Evolutionary conservation across 2,797 vertebrate genomes (phyloP), one percentile per base, ranked within the genome.

Genomic region (Enteromius thamalakanensis): DNA sequence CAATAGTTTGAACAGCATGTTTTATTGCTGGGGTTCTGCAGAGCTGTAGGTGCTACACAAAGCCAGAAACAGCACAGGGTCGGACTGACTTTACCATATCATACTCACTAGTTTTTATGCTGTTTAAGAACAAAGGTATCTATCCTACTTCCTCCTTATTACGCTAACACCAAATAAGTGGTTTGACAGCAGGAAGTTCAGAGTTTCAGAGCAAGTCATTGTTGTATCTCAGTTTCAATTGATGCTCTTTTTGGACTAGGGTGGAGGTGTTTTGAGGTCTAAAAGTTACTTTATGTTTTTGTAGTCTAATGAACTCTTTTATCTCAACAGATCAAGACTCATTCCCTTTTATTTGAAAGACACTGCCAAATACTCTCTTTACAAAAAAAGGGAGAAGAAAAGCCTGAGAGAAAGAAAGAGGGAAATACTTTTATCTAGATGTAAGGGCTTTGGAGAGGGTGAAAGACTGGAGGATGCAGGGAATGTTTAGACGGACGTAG

Each of bases 401-500:
- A 67, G 17, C 40, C 34, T 69, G 12, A 71, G 60, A 79, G 75
- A 83, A 53, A 82, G 17, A 77, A 32, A 29, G 60, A n/a, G 32
- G 78, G 23, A 53, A 70, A 75, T 65, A 71, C 62, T 51, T 65
- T 71, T 58, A 32, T 83, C 29, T 26, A 26, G 78, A 58, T 85
- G 53, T 76, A 47, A 72, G 65, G 45, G 37, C 29, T 75, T 77
- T 47, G 45, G 29, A 77, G 78, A 72, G 45, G 72, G 55, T 34
- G 49, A 82, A 67, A 81, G 76, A 72, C 14, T 67, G 68, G 72
- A 76, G 72, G 81, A 85, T 76, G 47, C 62, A 55, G 79, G 26
- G 64, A 79, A 75, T 86, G 49, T 85, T 84, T 80, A 86, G 82
- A 76, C 10, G 51, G 70, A 67, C 42, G 14, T 83, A 80, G 76